These are phyloP conservation scores for Rhimphoctona megacephalus DNA, from an alignment of 2,888 invertebrate species.

Conservation along the genomic window DNA sequence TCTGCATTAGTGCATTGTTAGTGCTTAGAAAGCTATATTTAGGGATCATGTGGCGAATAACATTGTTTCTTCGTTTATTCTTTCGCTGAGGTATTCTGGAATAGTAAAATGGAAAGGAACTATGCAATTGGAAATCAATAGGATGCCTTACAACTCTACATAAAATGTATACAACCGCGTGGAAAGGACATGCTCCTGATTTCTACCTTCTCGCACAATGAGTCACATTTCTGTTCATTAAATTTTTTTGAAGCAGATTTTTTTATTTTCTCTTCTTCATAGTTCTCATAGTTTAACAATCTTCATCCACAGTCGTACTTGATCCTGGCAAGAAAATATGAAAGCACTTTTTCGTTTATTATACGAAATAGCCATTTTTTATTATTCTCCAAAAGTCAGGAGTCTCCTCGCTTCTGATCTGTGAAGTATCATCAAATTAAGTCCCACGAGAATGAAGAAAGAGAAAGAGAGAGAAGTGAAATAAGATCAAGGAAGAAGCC, in stretches of 20 bases:
- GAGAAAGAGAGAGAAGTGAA: conserved; percentile 23
- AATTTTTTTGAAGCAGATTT: neutral
- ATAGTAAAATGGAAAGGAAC: too few relatives aligned
- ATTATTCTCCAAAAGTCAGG: conserved; percentile 44
- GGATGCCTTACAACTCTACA: neutral
- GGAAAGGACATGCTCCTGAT: neutral
- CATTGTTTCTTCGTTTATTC: neutral
- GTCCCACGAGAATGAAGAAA: conserved; percentile 44
- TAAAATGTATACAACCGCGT: neutral
- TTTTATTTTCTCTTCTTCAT: neutral
- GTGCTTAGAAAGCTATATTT: neutral
- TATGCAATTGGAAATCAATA: neutral
- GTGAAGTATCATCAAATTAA: conserved; percentile 58
- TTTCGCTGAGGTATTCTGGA: too few relatives aligned
- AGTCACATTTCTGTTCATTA: neutral
- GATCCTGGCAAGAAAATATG: conserved; percentile 2
- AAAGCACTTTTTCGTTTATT: neutral
- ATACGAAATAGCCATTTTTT: conserved; percentile 32
- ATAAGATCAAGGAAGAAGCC: conserved; percentile 39
- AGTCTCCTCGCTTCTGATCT: conserved; percentile 24
- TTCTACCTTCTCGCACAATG: neutral
- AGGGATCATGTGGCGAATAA: too few relatives aligned
- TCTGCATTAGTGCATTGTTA: neutral
- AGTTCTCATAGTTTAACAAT: neutral
- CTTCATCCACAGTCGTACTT: neutral